These are phyloP conservation scores for Acronicta leporina DNA, from an alignment of 2,888 invertebrate species.

Conservation along the genomic window DNA sequence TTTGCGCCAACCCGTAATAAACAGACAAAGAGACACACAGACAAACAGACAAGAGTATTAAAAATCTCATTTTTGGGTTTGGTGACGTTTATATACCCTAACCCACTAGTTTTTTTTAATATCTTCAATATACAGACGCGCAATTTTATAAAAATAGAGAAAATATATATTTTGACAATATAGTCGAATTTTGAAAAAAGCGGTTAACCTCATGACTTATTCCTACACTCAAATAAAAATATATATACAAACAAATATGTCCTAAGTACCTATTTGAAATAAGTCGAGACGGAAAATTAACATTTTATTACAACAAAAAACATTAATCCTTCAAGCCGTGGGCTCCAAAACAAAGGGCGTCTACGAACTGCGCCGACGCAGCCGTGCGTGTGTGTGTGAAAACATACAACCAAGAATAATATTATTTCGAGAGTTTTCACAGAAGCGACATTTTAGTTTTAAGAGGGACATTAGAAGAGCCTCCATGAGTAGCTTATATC, in stretches of 20 bases:
- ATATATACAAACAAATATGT: constrained; percentile 7
- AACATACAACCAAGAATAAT: constrained; percentile 20
- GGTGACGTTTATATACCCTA: too few relatives aligned
- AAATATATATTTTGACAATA: too few relatives aligned
- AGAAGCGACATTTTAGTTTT: constrained; percentile 43
- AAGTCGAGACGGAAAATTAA: constrained; percentile 50
- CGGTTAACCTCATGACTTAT: background rate
- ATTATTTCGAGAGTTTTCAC: constrained; percentile 20
- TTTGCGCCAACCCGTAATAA: too few relatives aligned
- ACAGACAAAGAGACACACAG: too few relatives aligned
- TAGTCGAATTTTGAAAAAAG: too few relatives aligned
- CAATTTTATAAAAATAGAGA: too few relatives aligned
- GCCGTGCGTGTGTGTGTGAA: constrained; percentile 50
- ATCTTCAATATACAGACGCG: too few relatives aligned
- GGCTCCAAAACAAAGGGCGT: constrained; percentile 77
- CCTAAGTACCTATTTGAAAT: constrained; percentile 28
- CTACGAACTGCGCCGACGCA: constrained; percentile 70
- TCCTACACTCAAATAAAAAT: background rate
- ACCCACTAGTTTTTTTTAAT: too few relatives aligned
- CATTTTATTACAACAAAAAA: constrained; percentile 65
- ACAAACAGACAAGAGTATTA: too few relatives aligned
- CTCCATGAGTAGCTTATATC: too few relatives aligned
- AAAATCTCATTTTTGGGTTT: too few relatives aligned
- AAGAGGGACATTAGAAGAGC: background rate
- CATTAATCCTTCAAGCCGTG: constrained; percentile 65